Evolutionary conservation across 2,797 vertebrate species (phyloP), one percentile per base, ranked within the genome.

Genomic region (Poeciliopsis infans): DNA sequence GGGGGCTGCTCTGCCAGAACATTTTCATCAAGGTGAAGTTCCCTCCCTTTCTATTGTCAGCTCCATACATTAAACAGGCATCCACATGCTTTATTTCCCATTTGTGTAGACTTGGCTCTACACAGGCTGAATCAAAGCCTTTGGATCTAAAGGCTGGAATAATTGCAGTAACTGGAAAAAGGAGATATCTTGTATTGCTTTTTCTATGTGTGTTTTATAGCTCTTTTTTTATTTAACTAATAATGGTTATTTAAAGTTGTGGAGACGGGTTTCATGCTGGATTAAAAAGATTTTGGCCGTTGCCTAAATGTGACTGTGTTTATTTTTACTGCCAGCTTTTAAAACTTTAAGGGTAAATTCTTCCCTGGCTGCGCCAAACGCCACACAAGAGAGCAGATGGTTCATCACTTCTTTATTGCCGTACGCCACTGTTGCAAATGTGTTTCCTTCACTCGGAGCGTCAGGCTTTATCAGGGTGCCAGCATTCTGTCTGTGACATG

Each of bases 221-320:
- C 47, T 76, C 85, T 87, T 93, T 89, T 92, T 93, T 92, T 87
- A 94, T 94, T 93, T 90, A 91, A 90, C 84, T 83, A 81, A 88
- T 82, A 86, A 69, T 87, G 81, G 84, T 79, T 94, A 83, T 71
- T 92, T 80, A 77, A 88, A 87, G 71, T 87, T 87, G 89, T 92
- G 83, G 88, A 94, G 46, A 66, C 39, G 23, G 64, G 72, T 84
- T 77, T 77, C 39, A 66, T 66, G 69, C 69, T 81, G 79, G 74
- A 81, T 71, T 68, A 73, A 92, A 89, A 78, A n/a, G 33, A 81
- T 23, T 83, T 85, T 91, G 72, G 79, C 76, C 85, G 85, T 88
- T 84, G 82, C 80, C 74, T 71, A 49, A 49, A 72, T 61, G 16
- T 59, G 68, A n/a, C 79, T 74, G 45, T 70, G 41, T 72, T 75